Conservation (phyloP, 2,113 vertebrate species). For the Clarias magur region DNA sequence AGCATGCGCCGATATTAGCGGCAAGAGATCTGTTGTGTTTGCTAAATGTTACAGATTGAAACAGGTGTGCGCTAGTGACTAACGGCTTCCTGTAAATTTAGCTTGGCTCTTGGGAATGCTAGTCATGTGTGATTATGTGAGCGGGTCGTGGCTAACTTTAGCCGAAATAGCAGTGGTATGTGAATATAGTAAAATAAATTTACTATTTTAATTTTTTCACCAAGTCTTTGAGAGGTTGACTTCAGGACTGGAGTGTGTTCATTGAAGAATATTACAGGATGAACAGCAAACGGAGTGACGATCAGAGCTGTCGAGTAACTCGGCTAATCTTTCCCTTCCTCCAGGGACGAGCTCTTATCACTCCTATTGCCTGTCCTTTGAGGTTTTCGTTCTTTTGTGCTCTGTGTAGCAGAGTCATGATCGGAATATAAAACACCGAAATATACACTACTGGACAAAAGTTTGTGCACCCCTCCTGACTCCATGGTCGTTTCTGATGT, state of each 20-base stretch:
- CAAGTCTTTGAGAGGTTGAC: background rate
- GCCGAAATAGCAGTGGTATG: background rate
- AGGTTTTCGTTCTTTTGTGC: background rate
- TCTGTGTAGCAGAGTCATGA: background rate
- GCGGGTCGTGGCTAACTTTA: constrained; percentile 5
- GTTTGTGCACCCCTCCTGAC: too few species aligned
- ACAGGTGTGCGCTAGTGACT: constrained; percentile 64
- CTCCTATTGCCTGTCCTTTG: background rate
- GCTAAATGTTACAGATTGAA: constrained; percentile 57
- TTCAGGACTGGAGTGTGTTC: background rate
- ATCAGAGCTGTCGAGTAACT: background rate
- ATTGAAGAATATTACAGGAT: background rate
- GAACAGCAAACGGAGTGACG: background rate
- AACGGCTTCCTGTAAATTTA: constrained; percentile 47
- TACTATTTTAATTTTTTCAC: background rate
- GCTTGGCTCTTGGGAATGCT: constrained; percentile 2
- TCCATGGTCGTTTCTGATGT: too few species aligned
- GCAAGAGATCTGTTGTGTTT: constrained; percentile 40
- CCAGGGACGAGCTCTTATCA: background rate
- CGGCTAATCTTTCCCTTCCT: background rate
- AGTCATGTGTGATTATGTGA: background rate
- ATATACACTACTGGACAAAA: background rate
- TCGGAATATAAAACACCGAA: background rate
- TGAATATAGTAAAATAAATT: background rate
- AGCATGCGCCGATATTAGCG: background rate